These are phyloP conservation scores for Pelochelys cantorii DNA, from an alignment of 2,797 vertebrate species.

Conservation along the genomic window DNA sequence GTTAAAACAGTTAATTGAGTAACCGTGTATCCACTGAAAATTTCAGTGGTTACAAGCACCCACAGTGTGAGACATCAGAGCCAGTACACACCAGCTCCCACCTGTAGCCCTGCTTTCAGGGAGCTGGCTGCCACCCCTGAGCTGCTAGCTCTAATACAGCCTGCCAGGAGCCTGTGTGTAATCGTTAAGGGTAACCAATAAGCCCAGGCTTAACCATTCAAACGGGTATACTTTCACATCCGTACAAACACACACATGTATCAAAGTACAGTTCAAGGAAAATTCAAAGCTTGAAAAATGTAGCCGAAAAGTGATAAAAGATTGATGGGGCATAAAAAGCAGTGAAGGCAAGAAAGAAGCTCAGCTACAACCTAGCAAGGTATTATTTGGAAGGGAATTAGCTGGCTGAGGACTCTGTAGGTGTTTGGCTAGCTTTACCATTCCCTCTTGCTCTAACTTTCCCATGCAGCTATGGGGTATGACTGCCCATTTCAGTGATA, in stretches of 20 bases:
- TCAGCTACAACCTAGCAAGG: not conserved
- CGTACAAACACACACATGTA: not conserved
- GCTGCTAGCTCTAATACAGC: too few relatives aligned
- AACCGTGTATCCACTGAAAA: too few relatives aligned
- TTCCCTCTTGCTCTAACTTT: not conserved
- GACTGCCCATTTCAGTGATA: not conserved
- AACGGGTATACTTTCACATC: not conserved
- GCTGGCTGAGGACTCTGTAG: not conserved
- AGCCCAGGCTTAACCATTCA: too few relatives aligned
- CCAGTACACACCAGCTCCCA: too few relatives aligned
- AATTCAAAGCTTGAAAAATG: not conserved
- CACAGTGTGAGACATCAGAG: too few relatives aligned
- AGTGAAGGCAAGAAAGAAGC: conserved; percentile 3
- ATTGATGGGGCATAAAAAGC: accelerated
- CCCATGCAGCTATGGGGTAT: accelerated
- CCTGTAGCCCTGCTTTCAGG: too few relatives aligned
- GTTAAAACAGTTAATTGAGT: too few relatives aligned
- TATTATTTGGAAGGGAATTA: accelerated
- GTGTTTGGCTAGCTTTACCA: not conserved
- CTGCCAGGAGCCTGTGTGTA: too few relatives aligned
- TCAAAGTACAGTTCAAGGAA: not conserved
- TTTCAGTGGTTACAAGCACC: too few relatives aligned
- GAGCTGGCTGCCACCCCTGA: too few relatives aligned
- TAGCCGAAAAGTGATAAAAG: not conserved
- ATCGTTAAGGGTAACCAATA: too few relatives aligned